A percentile compares a stretch with the other conserved stretches of the same genome.
Evolutionary conservation across 2,113 vertebrate species (phyloP).

Genomic region (Paedocypris sp.): DNA sequence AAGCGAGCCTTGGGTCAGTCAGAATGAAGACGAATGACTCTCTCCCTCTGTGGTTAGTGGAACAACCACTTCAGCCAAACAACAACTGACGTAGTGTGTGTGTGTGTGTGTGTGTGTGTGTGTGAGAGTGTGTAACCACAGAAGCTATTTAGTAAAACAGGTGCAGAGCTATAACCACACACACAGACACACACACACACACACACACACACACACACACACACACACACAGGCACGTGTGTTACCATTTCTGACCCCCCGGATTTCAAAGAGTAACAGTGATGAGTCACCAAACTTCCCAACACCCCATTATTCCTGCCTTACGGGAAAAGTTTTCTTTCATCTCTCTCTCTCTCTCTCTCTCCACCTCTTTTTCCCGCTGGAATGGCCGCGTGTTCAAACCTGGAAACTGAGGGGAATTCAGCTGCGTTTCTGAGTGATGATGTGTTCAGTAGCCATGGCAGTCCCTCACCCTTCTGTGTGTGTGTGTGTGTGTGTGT

Average conservation of each 20-base stretch:
- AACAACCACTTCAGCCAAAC: not conserved
- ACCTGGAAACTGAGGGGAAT: conserved; percentile 21
- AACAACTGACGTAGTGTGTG: not conserved
- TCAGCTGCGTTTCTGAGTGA: not conserved
- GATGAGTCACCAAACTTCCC: conserved; percentile 69
- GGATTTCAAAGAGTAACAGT: conserved; percentile 58
- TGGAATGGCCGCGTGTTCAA: conserved; percentile 29
- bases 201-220: conserved; percentile 4
- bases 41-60: too few relatives aligned
- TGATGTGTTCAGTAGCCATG: conserved; percentile 2
- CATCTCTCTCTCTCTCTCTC: conserved; percentile 9
- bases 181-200: not conserved
- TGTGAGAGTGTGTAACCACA: not conserved
- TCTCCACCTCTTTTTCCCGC: conserved; percentile 48
- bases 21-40: too few relatives aligned
- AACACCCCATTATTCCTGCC: conserved; percentile 56
- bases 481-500: too few relatives aligned
- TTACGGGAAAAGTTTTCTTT: conserved; percentile 61
- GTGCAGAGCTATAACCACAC: conserved; percentile 16
- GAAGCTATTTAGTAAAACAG: conserved; percentile 17
- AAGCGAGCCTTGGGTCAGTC: too few relatives aligned
- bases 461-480: too few relatives aligned
- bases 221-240: not conserved
- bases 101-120: conserved; percentile 4
- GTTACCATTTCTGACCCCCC: too few relatives aligned